Evolutionary conservation across 2,113 vertebrate species (phyloP).

Genomic region (Acinonyx jubatus): DNA sequence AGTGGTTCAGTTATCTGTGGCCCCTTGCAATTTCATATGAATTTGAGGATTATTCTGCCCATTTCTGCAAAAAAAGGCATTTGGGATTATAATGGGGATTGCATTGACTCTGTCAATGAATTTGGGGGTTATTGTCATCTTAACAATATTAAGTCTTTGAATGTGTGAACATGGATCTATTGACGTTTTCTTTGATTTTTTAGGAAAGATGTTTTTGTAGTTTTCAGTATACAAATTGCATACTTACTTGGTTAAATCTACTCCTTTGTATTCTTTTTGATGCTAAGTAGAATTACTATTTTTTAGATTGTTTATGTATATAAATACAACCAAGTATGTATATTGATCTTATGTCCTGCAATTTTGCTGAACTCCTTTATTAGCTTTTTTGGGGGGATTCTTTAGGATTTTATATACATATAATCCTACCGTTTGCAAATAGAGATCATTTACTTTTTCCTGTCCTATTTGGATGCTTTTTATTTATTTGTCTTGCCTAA

Average conservation of each 20-base stretch:
- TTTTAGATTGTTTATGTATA: not conserved
- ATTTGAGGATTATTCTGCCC: not conserved
- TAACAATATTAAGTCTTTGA: not conserved
- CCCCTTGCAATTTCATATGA: not conserved
- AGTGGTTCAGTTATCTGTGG: not conserved
- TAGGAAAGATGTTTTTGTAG: not conserved
- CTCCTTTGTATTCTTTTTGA: not conserved
- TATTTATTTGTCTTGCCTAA: not conserved
- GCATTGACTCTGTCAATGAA: not conserved
- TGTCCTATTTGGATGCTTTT: not conserved
- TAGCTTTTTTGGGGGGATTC: not conserved
- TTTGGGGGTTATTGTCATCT: not conserved
- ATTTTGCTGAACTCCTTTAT: not conserved
- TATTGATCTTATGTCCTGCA: not conserved
- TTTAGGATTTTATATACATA: not conserved
- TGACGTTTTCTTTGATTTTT: not conserved
- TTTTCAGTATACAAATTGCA: not conserved
- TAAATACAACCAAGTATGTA: not conserved
- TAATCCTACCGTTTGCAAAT: not conserved
- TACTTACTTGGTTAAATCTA: not conserved
- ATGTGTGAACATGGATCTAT: not conserved
- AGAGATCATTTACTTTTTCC: not conserved
- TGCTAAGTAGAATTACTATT: not conserved
- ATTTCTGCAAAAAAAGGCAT: not conserved
- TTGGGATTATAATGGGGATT: not conserved